These are phyloP conservation scores for Mastacembelus armatus DNA, from an alignment of 2,797 vertebrate genomes.

Conservation along the genomic window DNA sequence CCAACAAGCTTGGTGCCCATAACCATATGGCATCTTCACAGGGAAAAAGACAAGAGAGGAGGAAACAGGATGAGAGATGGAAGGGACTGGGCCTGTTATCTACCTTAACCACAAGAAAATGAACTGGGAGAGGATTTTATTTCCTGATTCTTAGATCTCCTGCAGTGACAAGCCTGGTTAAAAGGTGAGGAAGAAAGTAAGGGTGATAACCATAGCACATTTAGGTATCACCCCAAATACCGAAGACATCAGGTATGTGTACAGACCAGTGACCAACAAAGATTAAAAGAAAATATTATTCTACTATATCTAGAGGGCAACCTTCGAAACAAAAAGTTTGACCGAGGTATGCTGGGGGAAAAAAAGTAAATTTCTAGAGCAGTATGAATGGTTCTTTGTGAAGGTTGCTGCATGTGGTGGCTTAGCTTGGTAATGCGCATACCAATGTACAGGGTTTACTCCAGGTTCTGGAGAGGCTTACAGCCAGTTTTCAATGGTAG, in stretches of 20 bases:
- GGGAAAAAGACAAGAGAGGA: slow-evolving; percentile 7
- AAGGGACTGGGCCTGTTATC: slow-evolving; percentile 2
- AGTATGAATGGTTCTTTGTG: slow-evolving; percentile 72
- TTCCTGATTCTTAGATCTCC: not conserved
- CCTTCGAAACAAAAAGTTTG: slow-evolving; percentile 23
- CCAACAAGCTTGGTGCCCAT: slow-evolving; percentile 50
- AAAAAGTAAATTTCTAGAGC: slow-evolving; percentile 41
- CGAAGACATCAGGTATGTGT: not conserved
- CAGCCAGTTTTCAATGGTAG: slow-evolving; percentile 26
- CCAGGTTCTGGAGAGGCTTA: slow-evolving; percentile 50
- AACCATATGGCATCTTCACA: slow-evolving; percentile 70
- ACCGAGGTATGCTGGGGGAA: slow-evolving; percentile 32
- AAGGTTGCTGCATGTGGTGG: slow-evolving; percentile 34
- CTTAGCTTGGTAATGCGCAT: slow-evolving; percentile 60
- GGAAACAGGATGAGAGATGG: not conserved
- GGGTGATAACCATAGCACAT: not conserved
- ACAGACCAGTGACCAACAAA: not conserved
- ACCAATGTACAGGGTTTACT: slow-evolving; percentile 57
- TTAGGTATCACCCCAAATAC: not conserved
- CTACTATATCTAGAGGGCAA: not conserved
- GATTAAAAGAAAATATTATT: not conserved
- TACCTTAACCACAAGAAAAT: not conserved
- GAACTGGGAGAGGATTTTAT: not conserved
- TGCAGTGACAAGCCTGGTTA: not conserved
- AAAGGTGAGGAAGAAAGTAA: not conserved